Evolutionary conservation across 2,888 invertebrate species (phyloP), one percentile per base, ranked within the genome.

Genomic region (Lepidonotus clava): DNA sequence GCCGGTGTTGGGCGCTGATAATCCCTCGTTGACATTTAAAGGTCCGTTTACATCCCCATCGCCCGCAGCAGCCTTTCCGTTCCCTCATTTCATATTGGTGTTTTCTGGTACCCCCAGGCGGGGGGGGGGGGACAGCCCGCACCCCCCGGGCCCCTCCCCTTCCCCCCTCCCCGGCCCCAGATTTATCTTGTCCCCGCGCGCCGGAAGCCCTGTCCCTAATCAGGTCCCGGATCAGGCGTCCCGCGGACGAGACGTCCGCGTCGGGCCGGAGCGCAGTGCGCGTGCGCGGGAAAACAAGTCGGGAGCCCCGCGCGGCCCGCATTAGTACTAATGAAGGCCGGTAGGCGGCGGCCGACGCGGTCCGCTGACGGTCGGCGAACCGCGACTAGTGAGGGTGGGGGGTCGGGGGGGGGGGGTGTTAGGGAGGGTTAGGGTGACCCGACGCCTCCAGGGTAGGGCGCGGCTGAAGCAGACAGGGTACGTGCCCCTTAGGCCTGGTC

Each of bases 181-280:
- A 61, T 61, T 61, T 61, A 61, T 61, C 61, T 61, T 61, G 61
- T 61, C 5, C 28, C 61, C 61, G 61, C 61, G 61, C 32, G 61
- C 24, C 11, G 61, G 61, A 61, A 61, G 28, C 61, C 11, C 61
- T 61, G 11, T 61, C 11, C 11, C 21, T 61, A 61, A 61, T 61
- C 61, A 61, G n/a, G 28, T 61, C 61, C 28, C 28, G 2, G 61
- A 61, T 8, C 61, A 61, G 61, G 4, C 28, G 28, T 2, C 61
- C 61, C 21, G 61, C 24, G 61, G 61, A 61, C 28, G n/a, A 46
- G 46, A 46, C 6, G 8, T 46, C n/a, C 18, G 61, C 5, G 61
- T 28, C 28, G 61, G 61, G 61, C n/a, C 5, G 61, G 61, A 32
- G 61, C 11, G 61, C 11, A 32, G 61, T 11, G 5, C 24, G 61